Percentiles rank a stretch among this genome's conserved stretches.
phyloP scores from a whole-genome alignment of 1,140 invertebrate species.

The Ceratitis capitata region DNA sequence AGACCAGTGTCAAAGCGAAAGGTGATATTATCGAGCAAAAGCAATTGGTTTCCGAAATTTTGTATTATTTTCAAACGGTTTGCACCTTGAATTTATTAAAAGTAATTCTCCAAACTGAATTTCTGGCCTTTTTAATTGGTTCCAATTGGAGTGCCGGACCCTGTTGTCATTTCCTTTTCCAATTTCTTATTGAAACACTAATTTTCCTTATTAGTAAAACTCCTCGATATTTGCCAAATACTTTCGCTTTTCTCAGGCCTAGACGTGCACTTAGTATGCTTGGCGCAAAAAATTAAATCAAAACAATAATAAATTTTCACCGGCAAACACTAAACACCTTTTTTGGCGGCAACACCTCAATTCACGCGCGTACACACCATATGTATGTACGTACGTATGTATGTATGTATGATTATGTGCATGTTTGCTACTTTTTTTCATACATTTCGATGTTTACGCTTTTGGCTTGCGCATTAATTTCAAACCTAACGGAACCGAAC shows the following conservation, averaged over 20 bases:
- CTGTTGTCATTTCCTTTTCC: neutral
- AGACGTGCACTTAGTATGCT: neutral
- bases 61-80: no score
- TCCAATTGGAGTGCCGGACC: no score
- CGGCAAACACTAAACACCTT: neutral
- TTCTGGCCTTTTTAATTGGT: no score
- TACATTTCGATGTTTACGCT: constrained; percentile 22
- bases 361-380: neutral
- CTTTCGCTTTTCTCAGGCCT: neutral
- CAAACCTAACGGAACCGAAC: neutral
- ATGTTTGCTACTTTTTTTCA: neutral
- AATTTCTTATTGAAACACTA: neutral
- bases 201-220: neutral
- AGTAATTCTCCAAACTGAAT: no score
- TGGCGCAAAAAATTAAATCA: constrained; percentile 16
- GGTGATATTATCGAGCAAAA: no score
- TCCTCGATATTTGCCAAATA: neutral
- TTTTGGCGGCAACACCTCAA: constrained; percentile 32
- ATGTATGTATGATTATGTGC: neutral
- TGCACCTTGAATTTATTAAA: no score
- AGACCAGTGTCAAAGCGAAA: no score
- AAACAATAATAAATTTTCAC: constrained; percentile 5
- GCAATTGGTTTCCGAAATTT: no score
- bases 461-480: constrained; percentile 18
- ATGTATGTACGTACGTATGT: neutral